Conservation (phyloP, 2,888 invertebrate species). For the Trissolcus japonicus region DNA sequence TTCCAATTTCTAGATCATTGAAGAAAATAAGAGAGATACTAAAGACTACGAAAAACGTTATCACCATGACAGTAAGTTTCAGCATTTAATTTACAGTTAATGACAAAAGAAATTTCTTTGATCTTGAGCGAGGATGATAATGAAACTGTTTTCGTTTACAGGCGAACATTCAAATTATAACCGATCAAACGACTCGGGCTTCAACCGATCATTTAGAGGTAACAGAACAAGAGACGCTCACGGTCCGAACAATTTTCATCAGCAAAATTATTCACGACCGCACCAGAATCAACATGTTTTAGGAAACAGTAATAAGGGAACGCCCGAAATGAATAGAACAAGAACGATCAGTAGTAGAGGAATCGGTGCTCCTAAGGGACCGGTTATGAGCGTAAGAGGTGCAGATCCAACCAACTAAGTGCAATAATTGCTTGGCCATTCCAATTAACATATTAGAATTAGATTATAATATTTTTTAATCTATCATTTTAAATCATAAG, state of each 20-base stretch:
- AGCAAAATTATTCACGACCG: slow-evolving; percentile 54
- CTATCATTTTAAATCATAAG: too few relatives aligned
- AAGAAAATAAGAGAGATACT: slow-evolving; percentile 48
- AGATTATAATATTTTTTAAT: too few relatives aligned
- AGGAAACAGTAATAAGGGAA: slow-evolving; percentile 63
- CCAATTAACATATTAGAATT: too few relatives aligned
- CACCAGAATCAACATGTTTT: slow-evolving; percentile 51
- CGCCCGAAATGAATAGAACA: slow-evolving; percentile 66
- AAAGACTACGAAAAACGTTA: slow-evolving; percentile 67
- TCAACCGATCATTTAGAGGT: slow-evolving; percentile 61
- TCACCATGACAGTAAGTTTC: slow-evolving; percentile 60
- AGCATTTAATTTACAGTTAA: background rate
- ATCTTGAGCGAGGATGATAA: too few relatives aligned
- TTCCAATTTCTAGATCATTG: slow-evolving; percentile 54
- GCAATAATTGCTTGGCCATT: too few relatives aligned
- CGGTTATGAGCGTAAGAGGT: slow-evolving; percentile 73
- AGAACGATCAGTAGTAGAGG: slow-evolving; percentile 67
- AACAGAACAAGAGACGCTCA: slow-evolving; percentile 63
- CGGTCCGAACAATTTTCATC: slow-evolving; percentile 62
- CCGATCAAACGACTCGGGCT: slow-evolving; percentile 57
- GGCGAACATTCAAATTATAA: slow-evolving; percentile 62
- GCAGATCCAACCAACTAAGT: slow-evolving; percentile 5
- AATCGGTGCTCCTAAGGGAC: slow-evolving; percentile 62
- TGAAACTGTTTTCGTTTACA: slow-evolving; percentile 25
- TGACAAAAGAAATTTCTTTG: background rate